A percentile compares a stretch with the other conserved stretches of the same genome.
Evolutionary conservation across 2,797 vertebrate species (phyloP).

Genomic region (Xyrichtys novacula): DNA sequence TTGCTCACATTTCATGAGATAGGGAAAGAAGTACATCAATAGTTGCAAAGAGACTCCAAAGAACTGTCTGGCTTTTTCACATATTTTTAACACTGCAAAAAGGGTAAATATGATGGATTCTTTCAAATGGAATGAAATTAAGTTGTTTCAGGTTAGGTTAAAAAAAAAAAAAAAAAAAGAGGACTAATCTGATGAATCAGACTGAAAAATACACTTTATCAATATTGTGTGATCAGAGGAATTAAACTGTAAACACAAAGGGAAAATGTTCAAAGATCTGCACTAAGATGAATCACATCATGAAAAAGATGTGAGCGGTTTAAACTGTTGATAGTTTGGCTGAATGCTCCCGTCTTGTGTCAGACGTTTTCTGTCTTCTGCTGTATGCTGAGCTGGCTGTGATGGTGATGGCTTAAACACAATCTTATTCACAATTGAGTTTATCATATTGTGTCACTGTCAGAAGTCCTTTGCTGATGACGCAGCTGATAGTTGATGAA

Average conservation of each 20-base stretch:
- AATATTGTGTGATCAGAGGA: background rate
- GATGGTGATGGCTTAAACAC: background rate
- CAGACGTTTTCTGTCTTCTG: constrained; percentile 2
- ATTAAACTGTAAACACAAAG: background rate
- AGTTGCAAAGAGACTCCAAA: background rate
- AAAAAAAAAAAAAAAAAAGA: no score
- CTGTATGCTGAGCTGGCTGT: constrained; percentile 1
- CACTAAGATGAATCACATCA: background rate
- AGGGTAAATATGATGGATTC: no score
- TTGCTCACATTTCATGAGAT: background rate
- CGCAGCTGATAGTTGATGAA: constrained; percentile 17
- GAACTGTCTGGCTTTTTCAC: background rate
- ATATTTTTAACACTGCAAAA: background rate
- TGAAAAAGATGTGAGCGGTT: constrained; percentile 32
- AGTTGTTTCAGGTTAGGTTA: no score
- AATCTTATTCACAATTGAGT: background rate
- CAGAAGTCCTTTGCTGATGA: background rate
- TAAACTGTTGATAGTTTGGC: constrained; percentile 33
- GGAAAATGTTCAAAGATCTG: constrained; percentile 4
- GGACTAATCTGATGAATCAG: no score
- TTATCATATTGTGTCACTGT: constrained; percentile 12
- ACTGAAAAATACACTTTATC: background rate
- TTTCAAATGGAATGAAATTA: no score
- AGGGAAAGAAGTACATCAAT: background rate
- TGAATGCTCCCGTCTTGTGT: constrained; percentile 13